Evolutionary conservation across 2,888 invertebrate genomes (phyloP).

Genomic region (Coremacera marginata): DNA sequence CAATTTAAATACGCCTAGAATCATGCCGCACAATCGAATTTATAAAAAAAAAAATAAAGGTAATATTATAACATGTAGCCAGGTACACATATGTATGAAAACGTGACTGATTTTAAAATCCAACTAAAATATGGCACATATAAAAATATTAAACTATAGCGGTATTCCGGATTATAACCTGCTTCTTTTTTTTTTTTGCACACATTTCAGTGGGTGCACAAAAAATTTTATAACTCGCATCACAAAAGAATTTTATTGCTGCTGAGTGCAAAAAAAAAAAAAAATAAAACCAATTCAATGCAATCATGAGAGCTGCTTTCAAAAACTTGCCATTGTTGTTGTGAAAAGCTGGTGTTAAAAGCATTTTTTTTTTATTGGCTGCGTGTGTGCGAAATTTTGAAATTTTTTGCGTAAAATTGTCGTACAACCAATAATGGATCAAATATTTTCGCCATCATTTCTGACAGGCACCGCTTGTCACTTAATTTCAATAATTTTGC

Average conservation of each 20-base stretch:
- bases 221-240: slow-evolving; percentile 1
- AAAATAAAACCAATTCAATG: not conserved
- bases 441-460: no score
- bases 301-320: no score
- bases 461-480: not conserved
- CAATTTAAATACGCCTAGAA: no score
- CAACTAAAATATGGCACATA: not conserved
- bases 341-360: slow-evolving; percentile 20
- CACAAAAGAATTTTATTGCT: not conserved
- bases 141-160: not conserved
- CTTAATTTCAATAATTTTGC: not conserved
- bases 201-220: not conserved
- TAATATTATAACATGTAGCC: no score
- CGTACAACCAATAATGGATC: not conserved
- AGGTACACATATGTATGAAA: not conserved
- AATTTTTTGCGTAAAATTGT: slow-evolving; percentile 19
- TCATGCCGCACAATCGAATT: no score
- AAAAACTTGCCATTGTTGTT: not conserved
- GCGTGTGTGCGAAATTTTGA: slow-evolving; percentile 32
- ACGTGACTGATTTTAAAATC: slow-evolving; percentile 8
- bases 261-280: not conserved
- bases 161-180: not conserved
- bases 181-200: not conserved
- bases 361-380: slow-evolving; percentile 8
- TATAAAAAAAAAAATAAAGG: no score